Percentiles rank a stretch among this genome's conserved stretches.
Conservation (phyloP, 2,113 vertebrate genomes). For the Neolamprologus ventralis region DNA sequence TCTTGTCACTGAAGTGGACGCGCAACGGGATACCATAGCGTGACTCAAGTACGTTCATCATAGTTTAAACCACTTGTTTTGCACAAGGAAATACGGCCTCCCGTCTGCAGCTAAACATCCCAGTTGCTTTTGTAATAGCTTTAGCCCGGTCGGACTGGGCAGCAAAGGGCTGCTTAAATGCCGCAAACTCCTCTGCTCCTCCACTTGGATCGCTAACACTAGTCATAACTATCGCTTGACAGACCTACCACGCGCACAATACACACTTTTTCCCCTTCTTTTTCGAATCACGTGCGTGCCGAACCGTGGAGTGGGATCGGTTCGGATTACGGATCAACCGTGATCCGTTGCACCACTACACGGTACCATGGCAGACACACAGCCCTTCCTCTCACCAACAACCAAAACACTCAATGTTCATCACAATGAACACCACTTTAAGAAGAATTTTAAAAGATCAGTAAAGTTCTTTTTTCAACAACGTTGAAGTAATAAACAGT, state of each 20-base stretch:
- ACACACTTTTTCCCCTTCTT: no score
- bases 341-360: neutral
- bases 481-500: neutral
- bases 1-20: rapidly evolving
- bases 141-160: rapidly evolving
- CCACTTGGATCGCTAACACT: rapidly evolving
- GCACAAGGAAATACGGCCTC: neutral
- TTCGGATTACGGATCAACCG: rapidly evolving
- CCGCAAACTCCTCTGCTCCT: neutral
- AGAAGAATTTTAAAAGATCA: no score
- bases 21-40: neutral
- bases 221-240: no score
- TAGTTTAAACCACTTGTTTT: rapidly evolving
- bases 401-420: neutral
- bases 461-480: neutral
- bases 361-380: neutral
- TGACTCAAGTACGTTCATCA: rapidly evolving
- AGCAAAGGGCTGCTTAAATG: neutral
- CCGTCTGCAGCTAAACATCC: rapidly evolving
- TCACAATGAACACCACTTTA: rapidly evolving
- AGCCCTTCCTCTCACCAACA: neutral
- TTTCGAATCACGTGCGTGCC: rapidly evolving
- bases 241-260: no score
- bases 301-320: neutral
- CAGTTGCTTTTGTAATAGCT: neutral